These are phyloP conservation scores for Pemphigus obesinymphae DNA, from an alignment of 1,140 invertebrate genomes.

Conservation along the genomic window DNA sequence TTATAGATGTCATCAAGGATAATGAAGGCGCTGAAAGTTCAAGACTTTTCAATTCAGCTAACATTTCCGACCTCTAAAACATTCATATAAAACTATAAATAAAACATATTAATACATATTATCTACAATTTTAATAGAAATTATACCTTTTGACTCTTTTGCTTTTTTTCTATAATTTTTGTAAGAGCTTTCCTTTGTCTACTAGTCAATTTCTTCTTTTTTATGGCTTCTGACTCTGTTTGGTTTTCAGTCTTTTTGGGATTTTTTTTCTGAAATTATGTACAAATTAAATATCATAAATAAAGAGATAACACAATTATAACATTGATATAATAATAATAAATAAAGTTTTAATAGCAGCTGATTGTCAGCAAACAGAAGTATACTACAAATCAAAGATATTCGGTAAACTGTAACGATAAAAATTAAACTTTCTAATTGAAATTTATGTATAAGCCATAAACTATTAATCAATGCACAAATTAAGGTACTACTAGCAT, in stretches of 20 bases:
- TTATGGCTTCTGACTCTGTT: background rate
- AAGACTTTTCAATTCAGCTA: constrained; percentile 19
- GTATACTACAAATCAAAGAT: no score
- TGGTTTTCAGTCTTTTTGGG: background rate
- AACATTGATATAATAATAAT: no score
- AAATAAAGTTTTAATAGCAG: no score
- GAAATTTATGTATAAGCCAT: no score
- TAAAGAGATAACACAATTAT: no score
- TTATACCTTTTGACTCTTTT: constrained; percentile 27
- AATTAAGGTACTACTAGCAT: no score
- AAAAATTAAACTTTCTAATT: no score
- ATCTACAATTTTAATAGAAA: no score
- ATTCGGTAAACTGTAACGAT: no score
- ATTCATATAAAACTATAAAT: background rate
- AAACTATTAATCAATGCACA: no score
- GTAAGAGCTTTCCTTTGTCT: constrained; percentile 14
- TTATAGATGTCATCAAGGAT: constrained; percentile 35
- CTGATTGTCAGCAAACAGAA: no score
- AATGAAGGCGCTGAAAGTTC: constrained; percentile 30
- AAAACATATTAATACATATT: background rate
- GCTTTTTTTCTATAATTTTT: constrained; percentile 32
- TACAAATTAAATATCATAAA: no score
- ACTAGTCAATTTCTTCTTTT: constrained; percentile 18
- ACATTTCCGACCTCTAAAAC: constrained; percentile 23
- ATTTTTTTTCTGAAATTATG: background rate